Evolutionary conservation across 30 jellyfish, hydroid and myxozoan genomes (phyloP), one percentile per base, ranked within the genome.

Genomic region (Euphysa ruthae): DNA sequence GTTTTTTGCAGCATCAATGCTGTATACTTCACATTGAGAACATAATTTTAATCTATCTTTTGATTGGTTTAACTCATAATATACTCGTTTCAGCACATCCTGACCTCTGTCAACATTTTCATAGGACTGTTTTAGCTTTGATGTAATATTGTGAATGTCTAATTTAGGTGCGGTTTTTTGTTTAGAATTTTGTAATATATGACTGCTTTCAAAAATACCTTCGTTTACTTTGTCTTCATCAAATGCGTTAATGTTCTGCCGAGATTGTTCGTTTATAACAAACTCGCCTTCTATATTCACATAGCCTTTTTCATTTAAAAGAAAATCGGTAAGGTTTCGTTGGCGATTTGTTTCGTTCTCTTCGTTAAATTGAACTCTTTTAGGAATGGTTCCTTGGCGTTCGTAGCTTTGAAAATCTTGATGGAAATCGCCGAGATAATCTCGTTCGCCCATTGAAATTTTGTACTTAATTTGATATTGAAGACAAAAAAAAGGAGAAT

Each of bases 41-140:
- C 77, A 63, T n/a, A 43, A 32, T n/a, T n/a, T n/a, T 33, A 63
- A 33, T 26, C 58, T 25, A 22, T 15, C 46, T 49, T 50, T 68
- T 12, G 54, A 23, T 20, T 25, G 55, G 15, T 22, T n/a, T 23
- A 68, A 52, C 25, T 68, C 69, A 2, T 68, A 13, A 16, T 29
- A 68, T 19, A 68, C n/a, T 43, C 32, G 44, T 21, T 58, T 19
- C 49, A 68, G 29, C 18, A 68, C 75, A 26, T 68, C 80, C 29
- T 30, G 69, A 14, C 75, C 80, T 6, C 50, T 49, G 49, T 43
- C 51, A 23, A 68, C 49, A 43, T 43, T 68, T 42, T 68, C 54
- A 43, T 68, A 68, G 27, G 80, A 68, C 16, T 68, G 70, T 52
- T 68, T 68, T 54, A 68, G 25, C 49, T 68, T 68, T 49, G 75